phyloP scores from a whole-genome alignment of 2,888 invertebrate genomes.

The Lepas anatifera region DNA sequence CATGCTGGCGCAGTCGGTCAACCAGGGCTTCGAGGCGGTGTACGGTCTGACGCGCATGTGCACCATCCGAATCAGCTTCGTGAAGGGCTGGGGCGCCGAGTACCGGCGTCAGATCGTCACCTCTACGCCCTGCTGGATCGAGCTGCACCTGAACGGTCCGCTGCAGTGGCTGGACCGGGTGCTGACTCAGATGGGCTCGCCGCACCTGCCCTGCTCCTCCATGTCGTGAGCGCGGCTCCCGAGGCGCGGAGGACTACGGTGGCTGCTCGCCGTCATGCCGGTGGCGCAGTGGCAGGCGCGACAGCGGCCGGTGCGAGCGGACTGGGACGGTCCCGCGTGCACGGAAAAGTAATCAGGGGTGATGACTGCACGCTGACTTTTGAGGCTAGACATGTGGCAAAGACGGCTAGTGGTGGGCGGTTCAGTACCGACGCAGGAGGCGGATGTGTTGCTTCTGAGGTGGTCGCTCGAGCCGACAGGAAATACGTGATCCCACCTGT shows the following conservation, averaged over 20 bases:
- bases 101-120: slow-evolving; percentile 87
- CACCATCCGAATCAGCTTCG: slow-evolving; percentile 97
- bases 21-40: slow-evolving; percentile 96
- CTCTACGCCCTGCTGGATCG: slow-evolving; percentile 98
- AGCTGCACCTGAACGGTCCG: slow-evolving; percentile 93
- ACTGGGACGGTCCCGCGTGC: no score
- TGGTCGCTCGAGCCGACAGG: no score
- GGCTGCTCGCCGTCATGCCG: no score
- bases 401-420: no score
- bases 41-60: slow-evolving; percentile 97
- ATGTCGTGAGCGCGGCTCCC: slow-evolving; percentile 51
- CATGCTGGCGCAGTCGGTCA: slow-evolving; percentile 83
- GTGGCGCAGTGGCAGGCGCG: no score
- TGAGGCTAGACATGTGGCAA: no score
- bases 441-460: no score
- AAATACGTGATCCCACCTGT: no score
- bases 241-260: background rate
- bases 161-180: slow-evolving; percentile 94
- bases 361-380: no score
- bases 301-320: no score
- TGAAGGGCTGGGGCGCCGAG: slow-evolving; percentile 45
- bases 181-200: slow-evolving; percentile 93
- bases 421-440: no score
- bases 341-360: no score
- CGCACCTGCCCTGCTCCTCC: slow-evolving; percentile 85